These are phyloP conservation scores for Drymodes brunneopygia DNA, from an alignment of 2,113 vertebrate species.

Conservation along the genomic window DNA sequence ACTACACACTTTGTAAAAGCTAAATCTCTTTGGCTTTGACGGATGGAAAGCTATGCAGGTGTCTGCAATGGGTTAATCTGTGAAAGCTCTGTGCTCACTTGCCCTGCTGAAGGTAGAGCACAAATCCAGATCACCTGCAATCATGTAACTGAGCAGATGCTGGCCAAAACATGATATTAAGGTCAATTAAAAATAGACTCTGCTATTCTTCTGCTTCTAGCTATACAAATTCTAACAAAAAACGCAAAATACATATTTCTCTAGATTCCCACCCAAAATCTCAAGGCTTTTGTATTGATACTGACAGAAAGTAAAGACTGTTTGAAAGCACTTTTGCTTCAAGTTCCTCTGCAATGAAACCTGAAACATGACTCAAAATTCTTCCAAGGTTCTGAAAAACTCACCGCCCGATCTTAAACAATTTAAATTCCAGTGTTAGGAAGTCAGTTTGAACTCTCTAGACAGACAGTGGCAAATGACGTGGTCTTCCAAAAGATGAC, in stretches of 20 bases:
- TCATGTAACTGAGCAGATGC: neutral
- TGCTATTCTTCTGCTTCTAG: neutral
- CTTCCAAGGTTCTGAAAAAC: neutral
- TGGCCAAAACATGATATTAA: neutral
- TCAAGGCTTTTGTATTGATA: neutral
- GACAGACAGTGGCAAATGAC: neutral
- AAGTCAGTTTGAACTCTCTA: neutral
- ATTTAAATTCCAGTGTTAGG: neutral
- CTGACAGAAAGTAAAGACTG: neutral
- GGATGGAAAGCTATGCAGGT: neutral
- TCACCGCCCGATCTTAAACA: neutral
- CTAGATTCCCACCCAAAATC: neutral
- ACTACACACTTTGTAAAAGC: neutral
- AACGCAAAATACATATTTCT: rapidly evolving
- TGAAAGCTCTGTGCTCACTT: neutral
- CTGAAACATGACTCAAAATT: neutral
- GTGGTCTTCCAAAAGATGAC: neutral
- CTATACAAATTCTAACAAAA: neutral
- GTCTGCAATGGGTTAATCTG: neutral
- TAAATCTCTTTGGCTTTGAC: neutral
- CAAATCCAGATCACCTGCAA: neutral
- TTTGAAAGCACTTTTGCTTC: neutral
- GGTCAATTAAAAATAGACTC: neutral
- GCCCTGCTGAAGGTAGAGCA: neutral
- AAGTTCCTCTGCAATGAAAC: neutral